These are phyloP conservation scores for Spinus olivaceus DNA, from an alignment of 2,797 vertebrate species.

Conservation along the genomic window DNA sequence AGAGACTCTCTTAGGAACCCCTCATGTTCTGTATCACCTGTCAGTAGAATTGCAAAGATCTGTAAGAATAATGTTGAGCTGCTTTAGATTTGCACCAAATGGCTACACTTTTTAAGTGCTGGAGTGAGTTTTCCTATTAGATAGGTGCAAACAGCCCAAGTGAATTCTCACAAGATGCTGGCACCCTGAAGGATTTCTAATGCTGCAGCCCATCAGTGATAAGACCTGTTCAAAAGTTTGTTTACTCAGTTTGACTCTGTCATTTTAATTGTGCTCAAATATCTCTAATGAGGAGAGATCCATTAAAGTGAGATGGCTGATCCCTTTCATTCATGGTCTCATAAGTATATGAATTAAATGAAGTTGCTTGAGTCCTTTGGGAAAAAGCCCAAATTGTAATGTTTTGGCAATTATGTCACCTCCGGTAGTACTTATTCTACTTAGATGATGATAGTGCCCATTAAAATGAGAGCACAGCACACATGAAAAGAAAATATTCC, in stretches of 20 bases:
- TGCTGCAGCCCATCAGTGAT: neutral
- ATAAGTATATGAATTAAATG: neutral
- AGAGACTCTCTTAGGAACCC: neutral
- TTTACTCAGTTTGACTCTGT: neutral
- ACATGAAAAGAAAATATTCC: slow-evolving; percentile 45
- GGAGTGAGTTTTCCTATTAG: neutral
- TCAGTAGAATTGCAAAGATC: neutral
- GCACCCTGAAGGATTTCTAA: neutral
- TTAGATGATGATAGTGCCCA: slow-evolving; percentile 12
- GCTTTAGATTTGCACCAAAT: neutral
- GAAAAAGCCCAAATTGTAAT: slow-evolving; percentile 15
- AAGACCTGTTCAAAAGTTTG: neutral
- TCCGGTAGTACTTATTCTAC: slow-evolving; percentile 8
- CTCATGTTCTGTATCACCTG: neutral
- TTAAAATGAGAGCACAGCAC: slow-evolving; percentile 47
- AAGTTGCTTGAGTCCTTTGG: neutral
- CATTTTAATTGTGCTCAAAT: neutral
- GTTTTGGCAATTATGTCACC: slow-evolving; percentile 51
- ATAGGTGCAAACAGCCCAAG: neutral
- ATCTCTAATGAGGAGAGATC: neutral
- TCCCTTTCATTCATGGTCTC: neutral
- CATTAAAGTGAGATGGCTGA: neutral
- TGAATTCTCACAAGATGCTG: neutral
- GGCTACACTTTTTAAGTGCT: neutral
- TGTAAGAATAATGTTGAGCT: neutral